Evolutionary conservation across 2,113 vertebrate genomes (phyloP).

Genomic region (Sphaerodactylus townsendi): DNA sequence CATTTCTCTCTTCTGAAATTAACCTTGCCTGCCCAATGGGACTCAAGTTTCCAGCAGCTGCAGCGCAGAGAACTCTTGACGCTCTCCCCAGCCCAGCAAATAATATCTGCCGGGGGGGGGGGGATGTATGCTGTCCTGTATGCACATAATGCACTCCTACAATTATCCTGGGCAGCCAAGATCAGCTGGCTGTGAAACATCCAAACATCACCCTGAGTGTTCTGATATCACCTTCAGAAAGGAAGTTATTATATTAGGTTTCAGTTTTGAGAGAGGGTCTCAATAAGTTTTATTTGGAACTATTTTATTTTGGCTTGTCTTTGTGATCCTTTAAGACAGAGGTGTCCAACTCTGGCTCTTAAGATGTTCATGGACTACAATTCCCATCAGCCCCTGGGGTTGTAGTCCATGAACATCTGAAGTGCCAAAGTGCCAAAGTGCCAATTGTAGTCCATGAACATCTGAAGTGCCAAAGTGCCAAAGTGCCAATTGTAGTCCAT

Average conservation of each 20-base stretch:
- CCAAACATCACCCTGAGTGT: conserved; percentile 45
- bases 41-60: background rate
- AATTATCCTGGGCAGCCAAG: conserved; percentile 55
- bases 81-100: background rate
- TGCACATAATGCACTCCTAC: conserved; percentile 46
- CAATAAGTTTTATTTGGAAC: conserved; percentile 55
- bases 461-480: too few species aligned
- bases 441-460: too few species aligned
- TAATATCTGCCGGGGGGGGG: background rate
- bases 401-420: too few species aligned
- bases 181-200: conserved; percentile 49
- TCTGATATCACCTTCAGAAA: conserved; percentile 49
- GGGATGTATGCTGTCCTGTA: conserved; percentile 39
- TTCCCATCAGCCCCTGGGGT: too few species aligned
- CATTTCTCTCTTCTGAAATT: background rate
- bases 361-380: too few species aligned
- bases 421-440: too few species aligned
- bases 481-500: too few species aligned
- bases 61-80: background rate
- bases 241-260: conserved; percentile 59
- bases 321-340: conserved; percentile 45
- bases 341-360: too few species aligned
- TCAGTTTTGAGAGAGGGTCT: conserved; percentile 50
- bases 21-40: background rate
- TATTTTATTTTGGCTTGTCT: conserved; percentile 53